Evolutionary conservation across 2,888 invertebrate genomes (phyloP).

Genomic region (Steinernema scapterisci): DNA sequence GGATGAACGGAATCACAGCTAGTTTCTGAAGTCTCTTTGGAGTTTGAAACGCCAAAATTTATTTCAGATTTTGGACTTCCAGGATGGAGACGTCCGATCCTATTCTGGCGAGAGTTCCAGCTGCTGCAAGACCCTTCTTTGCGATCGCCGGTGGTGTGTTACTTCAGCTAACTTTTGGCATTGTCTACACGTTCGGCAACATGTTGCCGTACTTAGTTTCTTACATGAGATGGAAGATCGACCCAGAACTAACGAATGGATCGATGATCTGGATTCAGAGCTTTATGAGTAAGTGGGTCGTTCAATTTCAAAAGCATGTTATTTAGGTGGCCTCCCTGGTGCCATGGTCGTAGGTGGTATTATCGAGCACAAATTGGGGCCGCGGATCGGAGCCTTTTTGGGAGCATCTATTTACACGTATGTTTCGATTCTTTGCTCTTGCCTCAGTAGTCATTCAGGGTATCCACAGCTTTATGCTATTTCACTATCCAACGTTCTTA

Average conservation of each 20-base stretch:
- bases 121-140: constrained; percentile 13
- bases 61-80: no score
- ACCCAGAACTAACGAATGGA: constrained; percentile 57
- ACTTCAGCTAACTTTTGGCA: constrained; percentile 59
- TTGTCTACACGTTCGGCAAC: constrained; percentile 66
- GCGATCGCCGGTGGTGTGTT: constrained; percentile 54
- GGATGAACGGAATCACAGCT: no score
- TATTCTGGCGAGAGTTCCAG: constrained; percentile 51
- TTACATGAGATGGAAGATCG: constrained; percentile 62
- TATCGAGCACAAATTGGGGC: constrained; percentile 55
- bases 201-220: constrained; percentile 65
- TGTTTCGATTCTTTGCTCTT: constrained; percentile 30
- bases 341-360: constrained; percentile 63
- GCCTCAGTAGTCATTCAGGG: constrained; percentile 37
- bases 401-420: constrained; percentile 58
- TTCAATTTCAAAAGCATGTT: neutral
- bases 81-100: constrained; percentile 61
- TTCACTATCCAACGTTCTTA: constrained; percentile 60
- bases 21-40: no score
- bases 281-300: constrained; percentile 51
- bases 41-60: no score
- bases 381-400: constrained; percentile 54
- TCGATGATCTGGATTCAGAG: constrained; percentile 65
- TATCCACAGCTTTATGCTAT: constrained; percentile 54
- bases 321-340: constrained; percentile 61